Percentiles rank a stretch among this genome's conserved stretches.
Conservation (phyloP, 1,140 invertebrate species). For the Papilio xuthus region DNA sequence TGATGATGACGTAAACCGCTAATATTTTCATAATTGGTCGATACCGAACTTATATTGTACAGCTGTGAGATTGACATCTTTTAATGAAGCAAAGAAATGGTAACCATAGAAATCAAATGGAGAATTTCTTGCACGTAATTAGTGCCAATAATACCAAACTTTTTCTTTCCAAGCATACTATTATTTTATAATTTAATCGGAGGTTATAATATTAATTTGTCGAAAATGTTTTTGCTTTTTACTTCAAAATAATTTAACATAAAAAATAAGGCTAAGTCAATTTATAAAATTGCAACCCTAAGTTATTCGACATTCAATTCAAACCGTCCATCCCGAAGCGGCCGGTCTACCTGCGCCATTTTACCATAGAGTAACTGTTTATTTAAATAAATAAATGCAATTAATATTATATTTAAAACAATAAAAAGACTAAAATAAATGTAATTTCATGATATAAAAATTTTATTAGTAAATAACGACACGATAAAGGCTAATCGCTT, state of each 20-base stretch:
- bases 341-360: constrained; percentile 51
- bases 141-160: not conserved
- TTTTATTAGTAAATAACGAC: too few species aligned
- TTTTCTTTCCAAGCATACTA: not conserved
- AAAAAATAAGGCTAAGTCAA: not conserved
- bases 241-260: not conserved
- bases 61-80: constrained; percentile 48
- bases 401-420: not conserved
- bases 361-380: constrained; percentile 52
- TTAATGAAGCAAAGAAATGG: constrained; percentile 44
- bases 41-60: constrained; percentile 39
- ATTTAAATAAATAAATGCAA: constrained; percentile 46
- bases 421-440: too few species aligned
- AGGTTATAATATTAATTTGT: too few species aligned
- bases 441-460: too few species aligned
- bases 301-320: constrained; percentile 69
- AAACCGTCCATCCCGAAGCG: constrained; percentile 63
- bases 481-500: too few species aligned
- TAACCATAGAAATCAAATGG: not conserved
- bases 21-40: constrained; percentile 57
- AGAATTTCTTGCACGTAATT: not conserved
- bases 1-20: constrained; percentile 56
- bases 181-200: too few species aligned
- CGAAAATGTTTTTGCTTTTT: too few species aligned
- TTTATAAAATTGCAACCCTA: constrained; percentile 51